A percentile compares a stretch with the other conserved stretches of the same genome.
Conservation (phyloP, 2,113 vertebrate genomes). For the Okapia johnstoni region DNA sequence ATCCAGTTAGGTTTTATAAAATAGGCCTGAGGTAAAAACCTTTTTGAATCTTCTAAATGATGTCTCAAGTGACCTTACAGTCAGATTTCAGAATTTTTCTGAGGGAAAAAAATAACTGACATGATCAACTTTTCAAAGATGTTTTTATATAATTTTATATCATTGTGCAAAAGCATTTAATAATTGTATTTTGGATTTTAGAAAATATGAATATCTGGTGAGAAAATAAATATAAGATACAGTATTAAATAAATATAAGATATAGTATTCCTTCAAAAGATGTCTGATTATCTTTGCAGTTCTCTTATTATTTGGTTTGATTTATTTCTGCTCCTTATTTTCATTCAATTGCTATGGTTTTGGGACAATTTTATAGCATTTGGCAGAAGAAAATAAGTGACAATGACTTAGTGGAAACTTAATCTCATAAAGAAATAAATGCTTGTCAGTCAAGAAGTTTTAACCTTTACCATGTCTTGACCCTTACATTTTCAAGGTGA, state of each 20-base stretch:
- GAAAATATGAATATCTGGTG: neutral
- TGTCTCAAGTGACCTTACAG: neutral
- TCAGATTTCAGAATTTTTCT: neutral
- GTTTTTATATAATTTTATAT: neutral
- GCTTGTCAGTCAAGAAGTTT: slow-evolving; percentile 58
- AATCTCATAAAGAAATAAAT: slow-evolving; percentile 56
- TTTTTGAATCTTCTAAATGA: neutral
- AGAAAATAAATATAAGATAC: neutral
- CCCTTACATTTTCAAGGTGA: slow-evolving; percentile 49
- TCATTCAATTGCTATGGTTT: slow-evolving; percentile 36
- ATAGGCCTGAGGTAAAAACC: neutral
- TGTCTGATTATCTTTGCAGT: slow-evolving; percentile 1
- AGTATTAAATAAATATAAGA: neutral
- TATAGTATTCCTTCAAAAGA: neutral
- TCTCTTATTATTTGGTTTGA: neutral
- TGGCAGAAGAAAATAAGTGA: slow-evolving; percentile 45
- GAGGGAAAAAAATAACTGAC: neutral
- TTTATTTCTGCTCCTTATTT: slow-evolving; percentile 44
- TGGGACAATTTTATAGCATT: slow-evolving; percentile 37
- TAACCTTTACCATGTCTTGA: slow-evolving; percentile 49
- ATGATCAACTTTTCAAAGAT: neutral
- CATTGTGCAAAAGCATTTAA: neutral
- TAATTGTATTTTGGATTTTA: neutral
- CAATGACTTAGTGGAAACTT: slow-evolving; percentile 33
- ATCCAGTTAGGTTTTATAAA: neutral